Percentiles rank a stretch among this genome's conserved stretches.
phyloP scores from a whole-genome alignment of 2,888 invertebrate species.

The Pyralis farinalis region DNA sequence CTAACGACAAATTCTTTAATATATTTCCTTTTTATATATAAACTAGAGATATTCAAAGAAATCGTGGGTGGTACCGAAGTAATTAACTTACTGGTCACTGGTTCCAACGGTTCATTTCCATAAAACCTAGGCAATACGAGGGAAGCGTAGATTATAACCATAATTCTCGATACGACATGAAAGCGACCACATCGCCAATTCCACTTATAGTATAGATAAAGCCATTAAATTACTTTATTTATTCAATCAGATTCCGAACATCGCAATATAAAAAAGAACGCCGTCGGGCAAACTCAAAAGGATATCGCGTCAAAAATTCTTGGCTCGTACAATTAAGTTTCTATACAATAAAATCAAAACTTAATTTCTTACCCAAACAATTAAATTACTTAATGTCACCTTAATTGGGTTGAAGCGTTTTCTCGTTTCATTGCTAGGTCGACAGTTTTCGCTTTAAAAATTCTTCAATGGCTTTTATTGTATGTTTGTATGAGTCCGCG shows the following conservation, averaged over 20 bases:
- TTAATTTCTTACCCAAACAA: conserved; percentile 61
- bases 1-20: too few species aligned
- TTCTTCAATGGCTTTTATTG: conserved; percentile 18
- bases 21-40: too few species aligned
- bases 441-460: conserved; percentile 14
- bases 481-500: conserved; percentile 22
- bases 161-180: conserved; percentile 41
- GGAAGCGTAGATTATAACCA: conserved; percentile 46
- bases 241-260: conserved; percentile 31
- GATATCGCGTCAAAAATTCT: conserved; percentile 45
- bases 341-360: conserved; percentile 62
- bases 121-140: conserved; percentile 53
- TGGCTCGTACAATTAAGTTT: conserved; percentile 51
- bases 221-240: conserved; percentile 47
- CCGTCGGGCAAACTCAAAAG: conserved; percentile 48
- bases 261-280: conserved; percentile 23
- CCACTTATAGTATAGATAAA: conserved; percentile 40
- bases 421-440: conserved; percentile 12
- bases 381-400: conserved; percentile 55
- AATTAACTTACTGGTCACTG: conserved; percentile 53
- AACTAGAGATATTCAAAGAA: conserved; percentile 9
- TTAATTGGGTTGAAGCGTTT: conserved; percentile 44
- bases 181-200: conserved; percentile 11
- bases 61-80: conserved; percentile 46
- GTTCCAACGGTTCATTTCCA: conserved; percentile 50